Base-by-base conservation (phyloP, 1,140 invertebrate genomes). In the Habropoda laboriosa region DNA sequence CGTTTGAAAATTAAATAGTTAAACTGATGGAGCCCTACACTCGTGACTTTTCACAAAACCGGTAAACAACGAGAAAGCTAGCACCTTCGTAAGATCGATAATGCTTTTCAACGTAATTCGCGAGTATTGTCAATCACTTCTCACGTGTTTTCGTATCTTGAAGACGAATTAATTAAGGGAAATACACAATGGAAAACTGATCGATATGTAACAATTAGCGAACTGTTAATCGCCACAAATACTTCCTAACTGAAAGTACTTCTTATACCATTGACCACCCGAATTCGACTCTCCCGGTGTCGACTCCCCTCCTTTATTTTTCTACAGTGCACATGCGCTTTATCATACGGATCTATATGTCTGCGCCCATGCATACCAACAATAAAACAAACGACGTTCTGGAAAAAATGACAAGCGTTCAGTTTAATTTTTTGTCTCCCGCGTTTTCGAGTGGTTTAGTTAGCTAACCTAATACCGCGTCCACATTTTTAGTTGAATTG, bases 281-380 rank as follows among this genome's bases (percentile, higher is more conserved):
- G 53, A 83, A 83, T 73, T 78, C 45, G 32, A 57, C 30, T 72
- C 77, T 68, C 66, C 38, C 66, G 24, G 57, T 60, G 53, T 47
- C 64, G 42, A 51, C 16, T 42, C 7, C 21, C 67, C 70, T 63
- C 49, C 32, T 13, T 42, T 3, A 6, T 6, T 30, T 8, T 10
- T 1, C 1, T 1, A 2, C 2, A 5, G 8, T 3, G 45, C 78
- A 82, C 83, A 76, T 85, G 82, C 78, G 72, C 82, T 6, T 60
- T 13, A 42, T 49, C 42, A 8, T 67, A 38, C 35, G 13, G 45
- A 74, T 45, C 12, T 6, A 8, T 8, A 51, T 67, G 42, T n/a
- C 38, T 24, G 32, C 13, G 60, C 21, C 21, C 32, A 68, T 72
- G 68, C 18, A 24, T 49, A 16, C 67, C 42, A 40, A 40, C 42